Evolutionary conservation across 2,113 vertebrate genomes (phyloP).

Genomic region (Trogon melanurus): DNA sequence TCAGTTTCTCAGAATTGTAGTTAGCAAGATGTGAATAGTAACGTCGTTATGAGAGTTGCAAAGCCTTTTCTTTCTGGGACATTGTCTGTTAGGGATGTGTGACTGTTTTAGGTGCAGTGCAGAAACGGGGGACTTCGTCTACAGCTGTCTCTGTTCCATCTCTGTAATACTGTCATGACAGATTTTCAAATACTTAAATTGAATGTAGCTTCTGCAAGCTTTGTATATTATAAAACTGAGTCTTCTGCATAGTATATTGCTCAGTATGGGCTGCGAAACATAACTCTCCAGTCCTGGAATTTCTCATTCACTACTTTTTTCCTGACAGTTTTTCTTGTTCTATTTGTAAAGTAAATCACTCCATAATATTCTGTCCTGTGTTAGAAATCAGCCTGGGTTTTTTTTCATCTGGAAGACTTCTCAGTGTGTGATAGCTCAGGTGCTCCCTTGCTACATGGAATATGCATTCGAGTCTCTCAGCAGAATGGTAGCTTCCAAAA

Average conservation of each 20-base stretch:
- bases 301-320: neutral
- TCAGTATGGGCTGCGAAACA: neutral
- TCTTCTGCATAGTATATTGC: neutral
- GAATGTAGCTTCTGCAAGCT: neutral
- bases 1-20: neutral
- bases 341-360: neutral
- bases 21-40: neutral
- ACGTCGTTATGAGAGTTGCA: neutral
- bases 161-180: neutral
- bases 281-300: neutral
- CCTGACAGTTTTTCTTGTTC: neutral
- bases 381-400: neutral
- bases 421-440: neutral
- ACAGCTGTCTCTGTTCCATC: neutral
- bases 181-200: neutral
- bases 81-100: neutral
- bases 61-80: neutral
- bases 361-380: neutral
- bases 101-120: neutral
- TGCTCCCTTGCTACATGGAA: neutral
- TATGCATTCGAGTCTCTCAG: neutral
- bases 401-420: neutral
- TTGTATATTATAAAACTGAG: neutral
- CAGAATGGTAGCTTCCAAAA: neutral
- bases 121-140: neutral